Base-by-base conservation (phyloP, 1,140 invertebrate species). In the Lasaia peninsularis region DNA sequence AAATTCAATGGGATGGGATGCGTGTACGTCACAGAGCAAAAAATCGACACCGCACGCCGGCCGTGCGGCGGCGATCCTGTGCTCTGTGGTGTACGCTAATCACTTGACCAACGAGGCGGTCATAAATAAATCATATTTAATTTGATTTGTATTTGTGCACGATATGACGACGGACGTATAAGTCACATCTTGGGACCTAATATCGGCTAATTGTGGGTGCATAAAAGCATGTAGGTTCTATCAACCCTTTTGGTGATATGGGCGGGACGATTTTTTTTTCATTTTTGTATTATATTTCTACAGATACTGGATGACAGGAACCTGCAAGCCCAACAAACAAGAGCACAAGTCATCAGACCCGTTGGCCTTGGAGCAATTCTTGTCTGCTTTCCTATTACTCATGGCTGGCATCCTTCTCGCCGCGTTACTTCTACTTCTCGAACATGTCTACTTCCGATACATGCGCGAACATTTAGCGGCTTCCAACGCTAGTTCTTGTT, bases 221-320 rank as follows among this genome's bases (percentile, higher is more conserved):
- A 10, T 0, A 12, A 1, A 35, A 10, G n/a, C 51, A 34, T 58
- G 44, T 40, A 53, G 58, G 31, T 52, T 4, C 18, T 21, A n/a
- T n/a, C n/a, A n/a, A n/a, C n/a, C 3, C 1, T 49, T 6, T 48
- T n/a, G n/a, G n/a, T n/a, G n/a, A n/a, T n/a, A n/a, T n/a, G n/a
- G n/a, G n/a, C n/a, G n/a, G n/a, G n/a, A 18, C 18, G 20, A 21
- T 6, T 9, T 7, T 55, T 18, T 59, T 56, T 58, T 20, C 24
- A 40, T 28, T 37, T 40, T 34, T 24, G 7, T 54, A 12, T 31
- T 6, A 10, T 32, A 21, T 24, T 51, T 9, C 40, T 12, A 14
- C 59, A 85, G 81, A 44, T 99, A 97, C 80, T 99, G 98, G 98
- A 96, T 99, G 93, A 98, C 98, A 0, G 98, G 98, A 3, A 96